Evolutionary conservation across 2,888 invertebrate species (phyloP).

Genomic region (Idaea straminata): DNA sequence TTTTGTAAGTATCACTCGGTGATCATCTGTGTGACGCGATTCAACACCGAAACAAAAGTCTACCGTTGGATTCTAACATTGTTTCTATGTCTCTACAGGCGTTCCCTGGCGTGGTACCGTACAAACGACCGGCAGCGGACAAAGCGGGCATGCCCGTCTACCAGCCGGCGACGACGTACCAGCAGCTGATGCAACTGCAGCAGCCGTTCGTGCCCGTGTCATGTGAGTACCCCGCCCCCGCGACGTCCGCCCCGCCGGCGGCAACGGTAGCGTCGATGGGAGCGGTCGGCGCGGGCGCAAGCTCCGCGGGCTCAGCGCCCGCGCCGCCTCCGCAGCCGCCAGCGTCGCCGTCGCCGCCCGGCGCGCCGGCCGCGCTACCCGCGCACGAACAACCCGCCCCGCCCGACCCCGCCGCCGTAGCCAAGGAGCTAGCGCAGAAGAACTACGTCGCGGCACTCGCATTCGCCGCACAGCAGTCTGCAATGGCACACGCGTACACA

Average conservation of each 20-base stretch:
- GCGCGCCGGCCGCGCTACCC: slow-evolving; percentile 64
- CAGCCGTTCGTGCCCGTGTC: slow-evolving; percentile 99
- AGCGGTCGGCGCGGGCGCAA: slow-evolving; percentile 61
- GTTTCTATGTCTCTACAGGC: slow-evolving; percentile 80
- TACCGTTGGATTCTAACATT: slow-evolving; percentile 6
- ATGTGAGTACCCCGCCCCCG: slow-evolving; percentile 96
- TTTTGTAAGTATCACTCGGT: slow-evolving; percentile 88
- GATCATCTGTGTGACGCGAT: slow-evolving; percentile 1
- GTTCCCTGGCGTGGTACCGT: slow-evolving; percentile 97
- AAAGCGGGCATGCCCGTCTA: slow-evolving; percentile 98
- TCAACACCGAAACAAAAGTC: not conserved
- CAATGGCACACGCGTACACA: slow-evolving; percentile 72
- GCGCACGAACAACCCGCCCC: slow-evolving; percentile 38
- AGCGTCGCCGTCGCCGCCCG: slow-evolving; percentile 52
- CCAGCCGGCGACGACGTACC: slow-evolving; percentile 95
- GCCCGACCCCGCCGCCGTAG: slow-evolving; percentile 74
- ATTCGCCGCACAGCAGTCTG: slow-evolving; percentile 72
- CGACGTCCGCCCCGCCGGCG: slow-evolving; percentile 82
- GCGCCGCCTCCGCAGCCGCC: slow-evolving; percentile 45
- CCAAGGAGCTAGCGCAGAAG: slow-evolving; percentile 91
- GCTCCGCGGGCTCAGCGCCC: slow-evolving; percentile 81
- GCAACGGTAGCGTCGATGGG: slow-evolving; percentile 49
- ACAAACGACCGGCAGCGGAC: slow-evolving; percentile 97
- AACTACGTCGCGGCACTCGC: slow-evolving; percentile 86
- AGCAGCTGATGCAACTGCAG: slow-evolving; percentile 96